These are phyloP conservation scores for Pagetopsis macropterus DNA, from an alignment of 2,797 vertebrate species.

Conservation along the genomic window DNA sequence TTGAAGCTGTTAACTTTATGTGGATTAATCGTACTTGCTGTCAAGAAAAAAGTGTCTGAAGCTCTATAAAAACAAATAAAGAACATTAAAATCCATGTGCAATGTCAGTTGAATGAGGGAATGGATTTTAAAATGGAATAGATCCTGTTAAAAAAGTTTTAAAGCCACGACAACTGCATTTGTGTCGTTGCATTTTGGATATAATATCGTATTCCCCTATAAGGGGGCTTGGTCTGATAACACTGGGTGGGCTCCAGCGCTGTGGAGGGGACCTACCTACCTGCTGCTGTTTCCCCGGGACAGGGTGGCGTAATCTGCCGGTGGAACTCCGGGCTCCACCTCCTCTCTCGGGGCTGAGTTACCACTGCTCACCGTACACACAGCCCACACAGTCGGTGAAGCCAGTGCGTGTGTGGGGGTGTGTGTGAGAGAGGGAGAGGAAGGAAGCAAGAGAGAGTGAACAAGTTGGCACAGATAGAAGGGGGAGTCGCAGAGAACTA, in stretches of 20 bases:
- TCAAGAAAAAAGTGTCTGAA: too few relatives aligned
- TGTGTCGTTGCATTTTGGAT: too few relatives aligned
- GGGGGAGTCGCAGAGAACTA: neutral
- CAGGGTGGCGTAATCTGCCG: neutral
- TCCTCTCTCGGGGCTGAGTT: conserved; percentile 15
- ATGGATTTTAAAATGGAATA: too few relatives aligned
- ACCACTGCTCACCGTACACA: conserved; percentile 6
- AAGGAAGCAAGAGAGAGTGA: neutral
- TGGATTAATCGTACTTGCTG: too few relatives aligned
- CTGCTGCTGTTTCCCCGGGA: conserved; percentile 5
- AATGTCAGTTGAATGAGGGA: too few relatives aligned
- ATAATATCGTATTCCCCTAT: neutral
- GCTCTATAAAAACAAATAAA: too few relatives aligned
- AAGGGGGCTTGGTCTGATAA: conserved; percentile 15
- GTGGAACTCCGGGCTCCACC: conserved; percentile 20
- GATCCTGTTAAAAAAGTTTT: too few relatives aligned
- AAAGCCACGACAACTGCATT: too few relatives aligned
- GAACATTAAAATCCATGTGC: too few relatives aligned
- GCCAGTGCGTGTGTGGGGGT: conserved; percentile 10
- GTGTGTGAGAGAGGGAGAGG: conserved; percentile 1
- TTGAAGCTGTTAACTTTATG: neutral
- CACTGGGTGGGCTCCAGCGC: conserved; percentile 35
- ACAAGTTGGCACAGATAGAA: neutral
- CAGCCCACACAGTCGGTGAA: conserved; percentile 33
- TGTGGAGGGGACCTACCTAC: conserved; percentile 26